Evolutionary conservation across 2,113 vertebrate genomes (phyloP).

Genomic region (Lampris incognitus): DNA sequence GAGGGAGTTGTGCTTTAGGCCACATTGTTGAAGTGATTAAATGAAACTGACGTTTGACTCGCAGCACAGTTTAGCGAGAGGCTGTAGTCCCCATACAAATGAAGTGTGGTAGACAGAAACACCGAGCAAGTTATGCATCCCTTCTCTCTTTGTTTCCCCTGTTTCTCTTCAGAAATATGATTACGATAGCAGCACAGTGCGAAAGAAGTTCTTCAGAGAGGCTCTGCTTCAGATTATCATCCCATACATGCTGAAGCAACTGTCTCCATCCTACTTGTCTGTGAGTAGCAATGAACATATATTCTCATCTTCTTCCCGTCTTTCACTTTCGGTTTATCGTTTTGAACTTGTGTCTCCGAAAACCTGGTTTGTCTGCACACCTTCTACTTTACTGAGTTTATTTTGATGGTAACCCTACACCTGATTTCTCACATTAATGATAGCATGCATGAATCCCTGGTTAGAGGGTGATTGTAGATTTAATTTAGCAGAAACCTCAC

Average conservation of each 20-base stretch:
- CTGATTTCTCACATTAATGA: not conserved
- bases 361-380: no score
- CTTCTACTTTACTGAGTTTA: no score
- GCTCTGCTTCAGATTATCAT: slow-evolving; percentile 96
- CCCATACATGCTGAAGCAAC: slow-evolving; percentile 95
- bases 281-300: slow-evolving; percentile 73
- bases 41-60: no score
- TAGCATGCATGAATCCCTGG: not conserved
- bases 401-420: no score
- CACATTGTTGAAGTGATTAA: no score
- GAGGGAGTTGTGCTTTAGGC: no score
- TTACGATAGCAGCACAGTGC: slow-evolving; percentile 95
- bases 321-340: not conserved
- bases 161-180: slow-evolving; percentile 88
- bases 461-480: no score
- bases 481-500: not conserved
- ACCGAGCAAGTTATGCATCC: not conserved
- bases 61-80: no score
- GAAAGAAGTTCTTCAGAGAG: slow-evolving; percentile 98
- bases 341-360: no score
- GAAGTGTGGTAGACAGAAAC: not conserved
- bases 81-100: no score
- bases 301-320: not conserved
- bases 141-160: not conserved
- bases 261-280: slow-evolving; percentile 87